A percentile compares a stretch with the other conserved stretches of the same genome.
phyloP scores from a whole-genome alignment of 2,888 invertebrate genomes.

The Temnothorax unifasciatus region DNA sequence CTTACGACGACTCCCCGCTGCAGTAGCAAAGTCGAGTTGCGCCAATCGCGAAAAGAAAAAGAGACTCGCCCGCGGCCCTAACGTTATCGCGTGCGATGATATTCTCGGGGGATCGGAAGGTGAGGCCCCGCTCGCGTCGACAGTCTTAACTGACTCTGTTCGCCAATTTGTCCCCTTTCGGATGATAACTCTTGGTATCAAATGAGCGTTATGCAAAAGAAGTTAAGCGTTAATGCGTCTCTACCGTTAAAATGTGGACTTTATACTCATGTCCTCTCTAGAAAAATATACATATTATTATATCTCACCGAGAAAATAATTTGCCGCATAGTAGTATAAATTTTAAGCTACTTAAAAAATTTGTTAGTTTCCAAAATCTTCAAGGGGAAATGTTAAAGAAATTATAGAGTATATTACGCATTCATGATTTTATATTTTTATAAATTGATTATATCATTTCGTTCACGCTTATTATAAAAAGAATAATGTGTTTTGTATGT shows the following conservation, averaged over 20 bases:
- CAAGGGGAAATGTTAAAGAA: neutral
- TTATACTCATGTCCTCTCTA: neutral
- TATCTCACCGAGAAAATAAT: neutral
- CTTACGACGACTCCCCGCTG: constrained; percentile 83
- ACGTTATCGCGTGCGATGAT: constrained; percentile 59
- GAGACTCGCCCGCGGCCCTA: neutral
- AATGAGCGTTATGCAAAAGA: neutral
- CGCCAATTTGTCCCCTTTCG: neutral
- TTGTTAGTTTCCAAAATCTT: neutral
- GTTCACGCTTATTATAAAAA: neutral
- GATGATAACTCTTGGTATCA: neutral
- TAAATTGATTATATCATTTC: neutral
- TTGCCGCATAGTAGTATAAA: neutral
- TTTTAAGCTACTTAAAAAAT: neutral
- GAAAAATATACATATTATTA: neutral
- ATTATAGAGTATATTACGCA: neutral
- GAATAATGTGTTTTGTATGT: neutral
- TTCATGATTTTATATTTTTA: neutral
- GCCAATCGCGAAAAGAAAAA: constrained; percentile 65
- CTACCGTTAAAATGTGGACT: neutral
- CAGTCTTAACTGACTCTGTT: neutral
- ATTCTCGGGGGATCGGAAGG: constrained; percentile 21
- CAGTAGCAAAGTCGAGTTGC: constrained; percentile 61
- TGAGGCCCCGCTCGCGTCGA: neutral
- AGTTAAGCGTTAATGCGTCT: neutral